Evolutionary conservation across 2,888 invertebrate genomes (phyloP).

Genomic region (Herminia tarsipennalis): DNA sequence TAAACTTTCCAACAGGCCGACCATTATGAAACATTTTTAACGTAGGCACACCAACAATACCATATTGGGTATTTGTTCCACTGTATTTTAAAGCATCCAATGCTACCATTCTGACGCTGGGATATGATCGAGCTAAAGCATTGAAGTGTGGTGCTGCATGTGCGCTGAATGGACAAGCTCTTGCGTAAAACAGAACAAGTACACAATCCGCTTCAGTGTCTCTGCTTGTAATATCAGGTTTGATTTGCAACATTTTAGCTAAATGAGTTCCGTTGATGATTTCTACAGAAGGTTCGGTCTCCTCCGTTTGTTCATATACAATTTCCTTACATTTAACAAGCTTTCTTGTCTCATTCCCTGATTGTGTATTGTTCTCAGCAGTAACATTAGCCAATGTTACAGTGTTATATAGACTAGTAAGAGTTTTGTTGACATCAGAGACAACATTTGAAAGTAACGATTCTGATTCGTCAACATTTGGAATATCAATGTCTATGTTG

Average conservation of each 20-base stretch:
- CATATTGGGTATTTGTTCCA: slow-evolving; percentile 95
- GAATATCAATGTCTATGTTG: slow-evolving; percentile 61
- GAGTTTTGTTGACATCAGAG: slow-evolving; percentile 77
- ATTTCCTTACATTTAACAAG: slow-evolving; percentile 76
- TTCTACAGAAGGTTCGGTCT: slow-evolving; percentile 80
- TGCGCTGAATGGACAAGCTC: slow-evolving; percentile 95
- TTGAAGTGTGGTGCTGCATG: slow-evolving; percentile 96
- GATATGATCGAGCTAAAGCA: slow-evolving; percentile 94
- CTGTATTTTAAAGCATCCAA: slow-evolving; percentile 94
- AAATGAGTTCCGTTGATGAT: slow-evolving; percentile 90
- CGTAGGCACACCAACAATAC: slow-evolving; percentile 96
- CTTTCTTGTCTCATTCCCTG: slow-evolving; percentile 74
- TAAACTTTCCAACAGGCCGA: slow-evolving; percentile 93
- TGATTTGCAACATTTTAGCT: slow-evolving; percentile 87
- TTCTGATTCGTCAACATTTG: slow-evolving; percentile 79
- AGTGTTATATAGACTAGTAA: slow-evolving; percentile 75
- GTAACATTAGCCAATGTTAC: slow-evolving; percentile 76
- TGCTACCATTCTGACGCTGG: slow-evolving; percentile 94
- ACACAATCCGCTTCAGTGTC: slow-evolving; percentile 89
- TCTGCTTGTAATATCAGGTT: slow-evolving; percentile 88
- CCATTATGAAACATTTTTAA: slow-evolving; percentile 96
- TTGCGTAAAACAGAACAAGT: slow-evolving; percentile 94
- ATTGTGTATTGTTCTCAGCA: slow-evolving; percentile 66
- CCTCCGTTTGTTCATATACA: slow-evolving; percentile 64
- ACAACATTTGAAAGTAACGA: slow-evolving; percentile 77